phyloP scores from a whole-genome alignment of 2,888 invertebrate species.

The Ommatoiulus sabulosus region DNA sequence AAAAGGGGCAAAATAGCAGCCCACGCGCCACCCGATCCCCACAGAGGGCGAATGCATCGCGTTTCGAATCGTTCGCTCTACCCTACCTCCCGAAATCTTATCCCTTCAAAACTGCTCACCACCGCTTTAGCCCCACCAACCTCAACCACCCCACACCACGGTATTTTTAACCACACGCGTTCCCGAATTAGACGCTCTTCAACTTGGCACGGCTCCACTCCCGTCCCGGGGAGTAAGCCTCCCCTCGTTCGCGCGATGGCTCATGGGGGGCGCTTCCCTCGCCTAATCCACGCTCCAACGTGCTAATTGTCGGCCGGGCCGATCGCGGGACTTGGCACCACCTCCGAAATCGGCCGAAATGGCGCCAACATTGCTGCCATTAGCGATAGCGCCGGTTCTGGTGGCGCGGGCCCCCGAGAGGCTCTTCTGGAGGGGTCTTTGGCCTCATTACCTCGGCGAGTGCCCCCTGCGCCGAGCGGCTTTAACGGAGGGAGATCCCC shows the following conservation, averaged over 20 bases:
- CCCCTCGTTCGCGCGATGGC: background rate
- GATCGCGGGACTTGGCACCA: background rate
- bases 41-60: conserved; percentile 9
- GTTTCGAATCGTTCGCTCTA: background rate
- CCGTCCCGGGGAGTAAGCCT: background rate
- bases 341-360: background rate
- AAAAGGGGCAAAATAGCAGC: background rate
- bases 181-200: background rate
- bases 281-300: background rate
- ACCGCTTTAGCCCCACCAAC: background rate
- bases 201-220: background rate
- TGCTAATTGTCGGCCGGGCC: background rate
- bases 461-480: background rate
- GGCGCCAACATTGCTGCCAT: conserved; percentile 18
- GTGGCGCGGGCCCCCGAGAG: background rate
- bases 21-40: background rate
- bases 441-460: conserved; percentile 6
- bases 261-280: too few species aligned
- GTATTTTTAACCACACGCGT: conserved; percentile 12
- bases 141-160: background rate
- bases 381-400: background rate
- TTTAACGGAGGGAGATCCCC: background rate
- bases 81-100: background rate
- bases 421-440: background rate
- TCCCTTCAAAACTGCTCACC: too few species aligned